Conservation (phyloP, 2,113 vertebrate genomes). For the Callipepla californica region DNA sequence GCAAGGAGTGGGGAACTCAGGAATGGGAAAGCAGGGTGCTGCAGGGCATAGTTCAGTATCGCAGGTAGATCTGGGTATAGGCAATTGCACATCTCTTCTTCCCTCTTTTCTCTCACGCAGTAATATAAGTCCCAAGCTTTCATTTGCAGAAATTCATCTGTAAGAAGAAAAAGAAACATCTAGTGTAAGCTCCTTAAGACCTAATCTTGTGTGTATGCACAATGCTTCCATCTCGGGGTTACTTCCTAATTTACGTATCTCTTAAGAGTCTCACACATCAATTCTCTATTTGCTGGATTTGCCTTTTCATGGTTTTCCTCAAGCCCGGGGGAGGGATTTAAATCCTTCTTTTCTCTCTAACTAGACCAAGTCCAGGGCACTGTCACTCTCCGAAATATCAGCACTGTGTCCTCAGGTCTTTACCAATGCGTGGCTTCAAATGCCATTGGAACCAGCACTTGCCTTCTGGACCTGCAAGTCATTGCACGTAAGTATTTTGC, state of each 20-base stretch:
- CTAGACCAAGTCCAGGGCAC: slow-evolving; percentile 97
- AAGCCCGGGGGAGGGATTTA: slow-evolving; percentile 44
- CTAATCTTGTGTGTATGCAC: slow-evolving; percentile 36
- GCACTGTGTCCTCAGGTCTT: slow-evolving; percentile 89
- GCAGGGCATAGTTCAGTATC: neutral
- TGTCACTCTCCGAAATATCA: slow-evolving; percentile 94
- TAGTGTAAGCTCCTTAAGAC: slow-evolving; percentile 65
- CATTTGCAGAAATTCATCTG: slow-evolving; percentile 32
- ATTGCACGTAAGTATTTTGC: slow-evolving; percentile 89
- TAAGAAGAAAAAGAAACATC: slow-evolving; percentile 38
- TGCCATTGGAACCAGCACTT: slow-evolving; percentile 94
- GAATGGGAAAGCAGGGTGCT: neutral
- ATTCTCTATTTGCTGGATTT: slow-evolving; percentile 48
- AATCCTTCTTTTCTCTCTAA: slow-evolving; percentile 67
- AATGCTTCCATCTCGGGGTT: slow-evolving; percentile 49
- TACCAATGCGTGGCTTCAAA: slow-evolving; percentile 97
- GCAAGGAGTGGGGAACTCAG: neutral
- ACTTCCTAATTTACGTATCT: slow-evolving; percentile 54
- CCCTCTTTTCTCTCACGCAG: neutral
- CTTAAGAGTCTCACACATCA: slow-evolving; percentile 29
- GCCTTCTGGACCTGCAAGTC: slow-evolving; percentile 94
- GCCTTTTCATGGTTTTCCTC: slow-evolving; percentile 40
- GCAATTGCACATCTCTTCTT: neutral
- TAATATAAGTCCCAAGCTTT: slow-evolving; percentile 28
- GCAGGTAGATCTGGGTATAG: neutral